Conservation (phyloP, 2,888 invertebrate genomes). For the Ophioninae sp. region DNA sequence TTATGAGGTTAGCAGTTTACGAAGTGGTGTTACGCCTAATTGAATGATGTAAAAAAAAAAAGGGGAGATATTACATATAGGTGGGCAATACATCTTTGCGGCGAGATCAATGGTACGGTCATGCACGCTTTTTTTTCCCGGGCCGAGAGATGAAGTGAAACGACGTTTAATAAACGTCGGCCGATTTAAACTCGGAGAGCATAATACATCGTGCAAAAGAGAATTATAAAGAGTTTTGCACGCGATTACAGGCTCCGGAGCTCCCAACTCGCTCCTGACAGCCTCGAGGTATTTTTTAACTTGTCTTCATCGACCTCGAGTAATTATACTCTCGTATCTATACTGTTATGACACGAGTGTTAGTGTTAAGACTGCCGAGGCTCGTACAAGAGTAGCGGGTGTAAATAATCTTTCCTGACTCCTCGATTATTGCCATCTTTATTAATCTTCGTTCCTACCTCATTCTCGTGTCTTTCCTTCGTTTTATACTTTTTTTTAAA, state of each 20-base stretch:
- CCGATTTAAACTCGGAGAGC: conserved; percentile 49
- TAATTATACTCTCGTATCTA: conserved; percentile 9
- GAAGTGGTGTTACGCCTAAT: not conserved
- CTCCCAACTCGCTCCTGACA: conserved; percentile 25
- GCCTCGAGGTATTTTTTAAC: conserved; percentile 43
- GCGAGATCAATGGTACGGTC: conserved; percentile 26
- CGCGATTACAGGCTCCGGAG: conserved; percentile 21
- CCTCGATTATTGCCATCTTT: not conserved
- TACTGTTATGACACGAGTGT: not conserved
- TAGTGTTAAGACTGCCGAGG: conserved; percentile 12
- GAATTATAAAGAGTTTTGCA: conserved; percentile 30
- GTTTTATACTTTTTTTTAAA: not conserved
- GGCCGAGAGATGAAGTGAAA: conserved; percentile 21
- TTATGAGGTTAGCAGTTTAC: conserved; percentile 33
- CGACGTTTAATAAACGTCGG: conserved; percentile 56
- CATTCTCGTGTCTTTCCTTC: not conserved
- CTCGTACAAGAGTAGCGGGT: conserved; percentile 14
- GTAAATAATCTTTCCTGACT: conserved; percentile 31
- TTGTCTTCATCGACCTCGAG: conserved; percentile 51
- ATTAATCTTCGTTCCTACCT: not conserved
- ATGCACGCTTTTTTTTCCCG: not conserved
- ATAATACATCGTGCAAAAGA: conserved; percentile 9
- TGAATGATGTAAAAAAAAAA: not conserved
- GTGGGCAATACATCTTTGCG: conserved; percentile 3
- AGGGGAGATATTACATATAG: not conserved